Evolutionary conservation across 2,888 invertebrate genomes (phyloP), one percentile per base, ranked within the genome.

Genomic region (Scotopteryx bipunctaria): DNA sequence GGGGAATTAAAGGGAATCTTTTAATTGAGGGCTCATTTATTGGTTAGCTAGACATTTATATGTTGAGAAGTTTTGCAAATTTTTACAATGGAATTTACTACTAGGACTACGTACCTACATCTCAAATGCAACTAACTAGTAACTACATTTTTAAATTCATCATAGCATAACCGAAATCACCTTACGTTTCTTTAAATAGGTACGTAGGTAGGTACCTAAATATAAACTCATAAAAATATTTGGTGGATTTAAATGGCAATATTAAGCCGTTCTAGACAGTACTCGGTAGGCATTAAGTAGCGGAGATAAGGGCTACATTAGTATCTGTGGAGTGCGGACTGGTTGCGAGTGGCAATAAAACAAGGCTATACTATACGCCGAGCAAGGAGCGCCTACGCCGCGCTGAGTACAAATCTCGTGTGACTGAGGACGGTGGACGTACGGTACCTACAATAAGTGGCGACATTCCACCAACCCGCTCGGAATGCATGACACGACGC

Each of bases 391-490:
- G 83, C 75, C 71, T 73, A 80, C 76, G 79, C 71, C 64, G 78
- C 71, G 67, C 73, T 77, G 77, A 77, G 80, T 81, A 87, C 83
- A 80, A 84, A 88, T 86, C 81, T 86, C 76, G 78, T 81, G 77
- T 78, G 82, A 71, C 78, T 76, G 80, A 81, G 81, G 81, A 80
- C 75, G 71, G 77, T 73, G 76, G 75, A 72, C 78, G 75, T 87
- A 86, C 86, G 86, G 86, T 88, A 86, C 85, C 79, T 81, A 79
- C 73, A 71, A 67, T 66, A 74, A 76, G 76, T 76, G 83, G 82
- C 86, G 85, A 87, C 89, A 89, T 89, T 88, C 89, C 76, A 76
- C 88, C 75, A 77, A 75, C 81, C 72, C 73, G 80, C 71, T 69
- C 80, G 85, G 85, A 83, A 88, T 85, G 85, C 77, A 75, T 74